Conservation (phyloP, 2,888 invertebrate species). For the Hemicrepidius hirtus region DNA sequence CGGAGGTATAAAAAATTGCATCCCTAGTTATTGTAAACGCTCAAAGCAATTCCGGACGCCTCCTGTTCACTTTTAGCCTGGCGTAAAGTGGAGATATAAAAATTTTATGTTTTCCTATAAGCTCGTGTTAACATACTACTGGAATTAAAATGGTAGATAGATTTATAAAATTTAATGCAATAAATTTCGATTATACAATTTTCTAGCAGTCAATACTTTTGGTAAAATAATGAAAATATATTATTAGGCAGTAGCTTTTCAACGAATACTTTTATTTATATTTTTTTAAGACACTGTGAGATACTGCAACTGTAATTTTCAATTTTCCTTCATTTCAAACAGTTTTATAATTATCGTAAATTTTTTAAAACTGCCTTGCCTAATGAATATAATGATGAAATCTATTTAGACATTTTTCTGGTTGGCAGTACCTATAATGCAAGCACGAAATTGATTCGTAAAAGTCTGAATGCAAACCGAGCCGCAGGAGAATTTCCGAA, state of each 20-base stretch:
- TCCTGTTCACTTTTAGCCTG: constrained; percentile 7
- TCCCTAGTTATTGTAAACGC: constrained; percentile 2
- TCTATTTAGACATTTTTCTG: constrained; percentile 1
- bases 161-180: not conserved
- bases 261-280: not conserved
- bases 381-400: not conserved
- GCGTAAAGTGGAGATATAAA: not conserved
- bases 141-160: not conserved
- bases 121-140: not conserved
- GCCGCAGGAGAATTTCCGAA: constrained; percentile 40
- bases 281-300: not conserved
- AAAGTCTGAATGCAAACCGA: constrained; percentile 33
- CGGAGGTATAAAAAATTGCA: not conserved
- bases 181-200: not conserved
- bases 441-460: constrained; percentile 29
- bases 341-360: too few species aligned
- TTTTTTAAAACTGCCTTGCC: too few species aligned
- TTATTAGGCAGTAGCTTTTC: too few species aligned
- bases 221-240: too few species aligned
- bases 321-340: too few species aligned
- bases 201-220: too few species aligned
- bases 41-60: not conserved
- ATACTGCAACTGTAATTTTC: too few species aligned
- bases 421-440: not conserved
- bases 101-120: constrained; percentile 4